These are phyloP conservation scores for Cassiopea xamachana DNA, from an alignment of 30 jellyfish, hydroid and myxozoan species.

Conservation along the genomic window DNA sequence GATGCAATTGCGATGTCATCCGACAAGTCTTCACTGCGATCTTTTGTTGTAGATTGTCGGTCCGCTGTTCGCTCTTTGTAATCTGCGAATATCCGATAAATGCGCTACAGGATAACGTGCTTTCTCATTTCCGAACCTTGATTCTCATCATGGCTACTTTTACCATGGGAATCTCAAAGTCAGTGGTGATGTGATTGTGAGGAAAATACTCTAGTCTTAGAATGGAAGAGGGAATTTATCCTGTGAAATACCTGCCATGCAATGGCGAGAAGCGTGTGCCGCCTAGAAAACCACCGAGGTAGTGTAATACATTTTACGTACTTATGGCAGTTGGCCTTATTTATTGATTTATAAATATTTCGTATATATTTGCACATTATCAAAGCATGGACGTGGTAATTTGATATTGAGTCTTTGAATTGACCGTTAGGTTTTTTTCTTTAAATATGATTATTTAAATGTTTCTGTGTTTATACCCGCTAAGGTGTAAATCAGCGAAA, in stretches of 20 bases:
- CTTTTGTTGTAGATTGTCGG: not conserved
- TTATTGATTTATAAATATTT: not conserved
- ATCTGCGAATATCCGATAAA: constrained; percentile 14
- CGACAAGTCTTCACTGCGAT: not conserved
- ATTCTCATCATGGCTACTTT: not conserved
- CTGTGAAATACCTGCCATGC: not conserved
- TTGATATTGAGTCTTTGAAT: no score
- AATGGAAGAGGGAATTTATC: not conserved
- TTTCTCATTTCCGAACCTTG: not conserved
- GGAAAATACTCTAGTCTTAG: not conserved
- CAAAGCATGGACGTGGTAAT: not conserved
- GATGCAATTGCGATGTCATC: not conserved
- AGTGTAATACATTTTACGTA: not conserved
- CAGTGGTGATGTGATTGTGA: not conserved
- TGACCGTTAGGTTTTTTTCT: no score
- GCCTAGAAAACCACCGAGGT: constrained; percentile 80
- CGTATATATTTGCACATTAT: not conserved
- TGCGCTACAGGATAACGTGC: constrained; percentile 10
- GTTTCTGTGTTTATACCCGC: no score
- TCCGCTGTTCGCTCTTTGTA: constrained; percentile 29
- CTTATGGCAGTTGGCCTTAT: not conserved
- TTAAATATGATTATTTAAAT: no score
- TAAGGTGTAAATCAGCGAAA: no score
- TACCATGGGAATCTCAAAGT: not conserved
- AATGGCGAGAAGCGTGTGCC: constrained; percentile 53